phyloP scores from a whole-genome alignment of 2,113 vertebrate species.

The Hymenochirus boettgeri region DNA sequence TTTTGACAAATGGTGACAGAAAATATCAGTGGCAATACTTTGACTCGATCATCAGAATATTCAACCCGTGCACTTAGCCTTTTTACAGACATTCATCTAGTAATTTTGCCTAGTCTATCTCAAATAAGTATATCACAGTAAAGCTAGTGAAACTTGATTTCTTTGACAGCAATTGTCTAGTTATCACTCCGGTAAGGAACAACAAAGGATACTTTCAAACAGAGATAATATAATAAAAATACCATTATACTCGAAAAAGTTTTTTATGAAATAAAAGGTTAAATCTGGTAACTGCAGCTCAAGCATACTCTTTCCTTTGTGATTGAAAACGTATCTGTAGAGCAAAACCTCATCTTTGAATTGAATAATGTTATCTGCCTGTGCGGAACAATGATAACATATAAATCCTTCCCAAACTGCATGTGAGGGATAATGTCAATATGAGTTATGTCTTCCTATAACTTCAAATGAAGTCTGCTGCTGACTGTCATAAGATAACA shows the following conservation, averaged over 20 bases:
- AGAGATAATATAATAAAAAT: background rate
- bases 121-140: too few relatives aligned
- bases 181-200: background rate
- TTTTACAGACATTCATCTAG: too few relatives aligned
- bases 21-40: too few relatives aligned
- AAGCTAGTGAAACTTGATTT: too few relatives aligned
- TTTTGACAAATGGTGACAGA: too few relatives aligned
- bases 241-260: background rate
- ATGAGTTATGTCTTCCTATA: slow-evolving; percentile 44
- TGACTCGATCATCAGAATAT: too few relatives aligned
- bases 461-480: slow-evolving; percentile 44
- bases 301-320: slow-evolving; percentile 25
- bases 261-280: slow-evolving; percentile 26
- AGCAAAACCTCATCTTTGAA: slow-evolving; percentile 42
- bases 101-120: too few relatives aligned
- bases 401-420: slow-evolving; percentile 39
- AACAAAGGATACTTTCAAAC: background rate
- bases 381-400: slow-evolving; percentile 41
- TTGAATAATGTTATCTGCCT: slow-evolving; percentile 43
- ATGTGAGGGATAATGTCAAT: slow-evolving; percentile 44
- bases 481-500: slow-evolving; percentile 43
- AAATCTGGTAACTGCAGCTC: slow-evolving; percentile 26
- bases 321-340: slow-evolving; percentile 41
- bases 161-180: background rate
- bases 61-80: too few relatives aligned